A percentile compares a stretch with the other conserved stretches of the same genome.
phyloP scores from a whole-genome alignment of 64 coral and sea anemone genomes.

The Porites australiensis region DNA sequence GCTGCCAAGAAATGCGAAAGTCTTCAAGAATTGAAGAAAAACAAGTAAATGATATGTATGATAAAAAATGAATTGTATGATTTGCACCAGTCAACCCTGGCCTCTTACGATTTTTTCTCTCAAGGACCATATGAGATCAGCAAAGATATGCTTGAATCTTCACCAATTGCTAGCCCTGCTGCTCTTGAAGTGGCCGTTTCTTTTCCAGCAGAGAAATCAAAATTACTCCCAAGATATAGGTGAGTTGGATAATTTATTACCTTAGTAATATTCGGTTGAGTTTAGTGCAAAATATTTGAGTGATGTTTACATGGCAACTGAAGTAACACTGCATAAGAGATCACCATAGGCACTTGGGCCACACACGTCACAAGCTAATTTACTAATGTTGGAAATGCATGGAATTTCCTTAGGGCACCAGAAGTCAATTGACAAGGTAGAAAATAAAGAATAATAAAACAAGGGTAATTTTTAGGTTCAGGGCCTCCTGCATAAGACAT shows the following conservation, averaged over 20 bases:
- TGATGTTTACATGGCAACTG: too few relatives aligned
- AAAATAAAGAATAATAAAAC: too few relatives aligned
- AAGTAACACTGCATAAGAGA: too few relatives aligned
- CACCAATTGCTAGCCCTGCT: neutral
- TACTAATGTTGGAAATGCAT: too few relatives aligned
- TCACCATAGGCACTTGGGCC: too few relatives aligned
- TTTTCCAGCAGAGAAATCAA: neutral
- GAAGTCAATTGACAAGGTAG: too few relatives aligned
- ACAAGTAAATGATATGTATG: neutral
- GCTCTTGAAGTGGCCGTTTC: neutral
- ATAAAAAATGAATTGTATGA: neutral
- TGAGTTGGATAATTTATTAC: neutral
- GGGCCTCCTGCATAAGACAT: too few relatives aligned
- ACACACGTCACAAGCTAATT: too few relatives aligned
- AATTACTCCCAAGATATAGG: conserved; percentile 6
- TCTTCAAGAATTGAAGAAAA: neutral
- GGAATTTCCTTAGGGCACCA: too few relatives aligned
- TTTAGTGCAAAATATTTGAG: too few relatives aligned
- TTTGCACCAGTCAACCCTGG: neutral
- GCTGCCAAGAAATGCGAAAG: conserved; percentile 3
- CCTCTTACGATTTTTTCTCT: neutral
- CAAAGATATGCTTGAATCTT: neutral
- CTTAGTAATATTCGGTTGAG: too few relatives aligned
- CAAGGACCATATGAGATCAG: neutral
- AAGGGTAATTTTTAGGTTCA: too few relatives aligned